phyloP scores from a whole-genome alignment of 2,888 invertebrate genomes.

The Brassicogethes aeneus region DNA sequence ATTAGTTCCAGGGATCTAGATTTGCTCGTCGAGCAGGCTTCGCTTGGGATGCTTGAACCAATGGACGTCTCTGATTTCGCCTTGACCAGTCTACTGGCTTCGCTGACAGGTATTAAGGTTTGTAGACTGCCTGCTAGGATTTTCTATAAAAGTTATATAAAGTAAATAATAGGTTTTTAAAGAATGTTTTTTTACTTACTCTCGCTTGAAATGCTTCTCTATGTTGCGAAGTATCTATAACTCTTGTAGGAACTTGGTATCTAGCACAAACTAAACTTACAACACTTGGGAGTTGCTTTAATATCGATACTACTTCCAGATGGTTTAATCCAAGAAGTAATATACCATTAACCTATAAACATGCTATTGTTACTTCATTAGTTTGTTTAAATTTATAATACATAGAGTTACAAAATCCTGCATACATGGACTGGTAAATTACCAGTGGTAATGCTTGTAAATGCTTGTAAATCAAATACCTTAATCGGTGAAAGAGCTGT shows the following conservation, averaged over 20 bases:
- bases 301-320: slow-evolving; percentile 77
- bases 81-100: slow-evolving; percentile 63
- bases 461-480: too few species aligned
- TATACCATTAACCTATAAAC: slow-evolving; percentile 72
- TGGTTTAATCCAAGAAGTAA: slow-evolving; percentile 81
- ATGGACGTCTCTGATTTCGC: slow-evolving; percentile 86
- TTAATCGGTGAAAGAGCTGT: too few species aligned
- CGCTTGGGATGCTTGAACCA: slow-evolving; percentile 49
- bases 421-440: not conserved
- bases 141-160: slow-evolving; percentile 38
- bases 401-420: not conserved
- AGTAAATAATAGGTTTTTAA: not conserved
- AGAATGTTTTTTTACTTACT: slow-evolving; percentile 39
- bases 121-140: slow-evolving; percentile 65
- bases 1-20: slow-evolving; percentile 83
- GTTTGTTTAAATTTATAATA: not conserved
- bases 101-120: slow-evolving; percentile 58
- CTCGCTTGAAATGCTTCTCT: slow-evolving; percentile 59
- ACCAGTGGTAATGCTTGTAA: too few species aligned
- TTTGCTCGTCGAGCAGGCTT: slow-evolving; percentile 44
- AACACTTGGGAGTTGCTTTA: slow-evolving; percentile 73
- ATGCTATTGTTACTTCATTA: too few species aligned
- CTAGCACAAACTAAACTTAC: slow-evolving; percentile 76
- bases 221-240: slow-evolving; percentile 57
- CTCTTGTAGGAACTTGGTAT: slow-evolving; percentile 45